Evolutionary conservation across 2,113 vertebrate species (phyloP).

Genomic region (Limnothrissa miodon): DNA sequence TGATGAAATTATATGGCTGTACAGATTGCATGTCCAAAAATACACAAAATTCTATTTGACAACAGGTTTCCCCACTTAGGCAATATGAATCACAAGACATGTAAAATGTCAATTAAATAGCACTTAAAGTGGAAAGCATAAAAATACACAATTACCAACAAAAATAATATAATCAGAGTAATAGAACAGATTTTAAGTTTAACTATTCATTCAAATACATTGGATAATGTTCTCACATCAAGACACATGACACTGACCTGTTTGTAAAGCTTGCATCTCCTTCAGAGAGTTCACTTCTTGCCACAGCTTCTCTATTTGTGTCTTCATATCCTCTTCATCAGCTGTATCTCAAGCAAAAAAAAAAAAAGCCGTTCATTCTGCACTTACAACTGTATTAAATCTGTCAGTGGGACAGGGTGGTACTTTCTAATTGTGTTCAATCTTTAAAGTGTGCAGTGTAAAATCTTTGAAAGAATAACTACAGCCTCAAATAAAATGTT

Average conservation of each 20-base stretch:
- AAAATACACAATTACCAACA: no score
- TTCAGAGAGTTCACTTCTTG: constrained; percentile 94
- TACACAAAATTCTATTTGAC: neutral
- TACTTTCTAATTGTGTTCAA: neutral
- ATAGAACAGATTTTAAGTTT: neutral
- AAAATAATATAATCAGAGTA: neutral
- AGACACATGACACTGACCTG: constrained; percentile 72
- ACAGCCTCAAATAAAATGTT: neutral
- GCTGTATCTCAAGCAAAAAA: constrained; percentile 52
- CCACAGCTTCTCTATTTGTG: constrained; percentile 90
- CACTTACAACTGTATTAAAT: neutral
- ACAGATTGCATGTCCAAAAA: neutral
- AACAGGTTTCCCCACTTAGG: no score
- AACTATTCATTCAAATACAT: neutral
- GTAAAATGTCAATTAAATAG: neutral
- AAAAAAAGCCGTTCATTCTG: neutral
- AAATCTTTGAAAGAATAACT: no score
- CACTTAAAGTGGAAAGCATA: neutral
- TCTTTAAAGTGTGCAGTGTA: no score
- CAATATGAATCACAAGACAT: no score
- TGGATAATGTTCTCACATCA: neutral
- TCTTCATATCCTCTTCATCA: constrained; percentile 82
- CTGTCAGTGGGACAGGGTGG: neutral
- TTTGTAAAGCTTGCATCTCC: constrained; percentile 93
- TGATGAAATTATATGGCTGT: no score